Base-by-base conservation (phyloP, 2,888 invertebrate species). In the Zygaena filipendulae region DNA sequence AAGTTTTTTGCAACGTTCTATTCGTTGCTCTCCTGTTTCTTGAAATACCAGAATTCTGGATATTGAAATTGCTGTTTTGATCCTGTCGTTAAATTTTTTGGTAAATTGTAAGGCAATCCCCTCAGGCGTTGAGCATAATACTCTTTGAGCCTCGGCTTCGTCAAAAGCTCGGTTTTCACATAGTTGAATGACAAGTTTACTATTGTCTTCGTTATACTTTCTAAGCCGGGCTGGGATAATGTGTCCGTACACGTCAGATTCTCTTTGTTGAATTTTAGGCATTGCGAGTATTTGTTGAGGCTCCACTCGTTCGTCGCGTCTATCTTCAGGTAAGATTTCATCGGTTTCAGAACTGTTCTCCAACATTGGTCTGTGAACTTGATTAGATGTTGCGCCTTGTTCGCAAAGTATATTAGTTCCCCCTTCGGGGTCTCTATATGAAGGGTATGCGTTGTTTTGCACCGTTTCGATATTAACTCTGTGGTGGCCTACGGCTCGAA, bases 41-140 rank as follows among this genome's bases (percentile, higher is more conserved):
- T 29, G 31, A 35, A 36, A 36, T 36, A 41, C 35, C 37, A 39
- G 13, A 30, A 32, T 39, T 31, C 29, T 26, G 36, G 35, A 25
- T 25, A 42, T 29, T 27, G 29, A 23, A 21, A 39, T 23, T 29
- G 35, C 39, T 11, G 30, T 37, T 19, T 21, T 22, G 24, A 42
- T 22, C 23, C 33, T 8, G n/a, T 42, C 41, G 20, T 13, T 18
- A 21, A 34, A 35, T 6, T 30, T 33, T 27, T 32, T 29, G 11
- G 7, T 30, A 33, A 36, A 39, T 28, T 39, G 38, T 1, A 33
- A 10, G 29, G 32, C 32, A 39, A 42, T 42, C 39, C 35, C 38
- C 22, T 36, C 33, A 38, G 36, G 35, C 23, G 36, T 33, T 16
- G 21, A 3, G 19, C 35, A 36, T 21, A 39, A 13, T 22, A 32